These are phyloP conservation scores for Listronotus bonariensis DNA, from an alignment of 1,140 invertebrate species.

Conservation along the genomic window DNA sequence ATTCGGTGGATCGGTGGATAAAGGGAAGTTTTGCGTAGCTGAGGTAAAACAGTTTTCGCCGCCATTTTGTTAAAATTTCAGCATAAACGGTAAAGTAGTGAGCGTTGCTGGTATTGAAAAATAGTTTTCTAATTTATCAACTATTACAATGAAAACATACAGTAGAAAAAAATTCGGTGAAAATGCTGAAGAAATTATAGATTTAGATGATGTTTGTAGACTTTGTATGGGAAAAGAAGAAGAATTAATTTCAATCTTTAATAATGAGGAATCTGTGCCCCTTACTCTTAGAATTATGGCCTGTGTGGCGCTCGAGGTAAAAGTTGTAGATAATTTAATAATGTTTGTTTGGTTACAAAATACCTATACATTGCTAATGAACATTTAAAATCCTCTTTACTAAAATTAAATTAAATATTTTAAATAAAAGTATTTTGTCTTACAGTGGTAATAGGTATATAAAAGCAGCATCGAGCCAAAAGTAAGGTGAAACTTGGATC, in stretches of 20 bases:
- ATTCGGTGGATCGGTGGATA: not conserved
- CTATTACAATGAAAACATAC: constrained; percentile 55
- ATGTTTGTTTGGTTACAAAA: too few species aligned
- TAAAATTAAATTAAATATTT: too few species aligned
- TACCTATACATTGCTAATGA: too few species aligned
- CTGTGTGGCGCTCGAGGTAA: constrained; percentile 72
- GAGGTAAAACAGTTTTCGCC: not conserved
- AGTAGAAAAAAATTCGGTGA: constrained; percentile 51
- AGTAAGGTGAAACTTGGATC: too few species aligned
- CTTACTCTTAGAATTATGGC: constrained; percentile 72
- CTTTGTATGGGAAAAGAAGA: constrained; percentile 69
- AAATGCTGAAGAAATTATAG: constrained; percentile 49
- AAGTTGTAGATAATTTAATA: too few species aligned
- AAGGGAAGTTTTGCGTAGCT: not conserved
- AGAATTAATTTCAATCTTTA: constrained; percentile 67
- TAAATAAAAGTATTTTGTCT: too few species aligned
- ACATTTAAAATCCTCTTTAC: too few species aligned
- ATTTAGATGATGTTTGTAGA: constrained; percentile 69
- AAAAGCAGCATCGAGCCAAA: too few species aligned
- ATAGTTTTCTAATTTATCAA: constrained; percentile 51
- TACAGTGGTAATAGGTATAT: too few species aligned
- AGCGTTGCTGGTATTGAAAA: constrained; percentile 5
- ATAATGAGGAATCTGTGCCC: constrained; percentile 63
- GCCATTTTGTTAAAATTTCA: constrained; percentile 27
- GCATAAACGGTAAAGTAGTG: not conserved